Conservation (phyloP, 2,113 vertebrate species). For the Thermophis baileyi region DNA sequence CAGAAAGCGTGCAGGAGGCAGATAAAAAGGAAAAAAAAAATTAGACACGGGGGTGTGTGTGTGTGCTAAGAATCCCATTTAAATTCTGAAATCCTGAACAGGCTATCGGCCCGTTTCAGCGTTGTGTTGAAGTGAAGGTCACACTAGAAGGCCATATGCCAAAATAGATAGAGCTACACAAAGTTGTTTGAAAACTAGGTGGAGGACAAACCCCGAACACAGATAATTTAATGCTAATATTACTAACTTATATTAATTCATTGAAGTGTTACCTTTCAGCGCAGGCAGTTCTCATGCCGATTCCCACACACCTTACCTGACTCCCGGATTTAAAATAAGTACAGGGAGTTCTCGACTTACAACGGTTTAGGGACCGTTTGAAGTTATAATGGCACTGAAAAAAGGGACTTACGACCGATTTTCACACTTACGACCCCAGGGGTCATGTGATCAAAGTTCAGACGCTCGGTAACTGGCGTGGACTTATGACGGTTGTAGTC, state of each 20-base stretch:
- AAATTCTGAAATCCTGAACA: background rate
- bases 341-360: no score
- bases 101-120: background rate
- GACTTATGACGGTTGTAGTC: no score
- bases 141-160: background rate
- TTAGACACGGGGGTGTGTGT: background rate
- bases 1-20: background rate
- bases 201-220: background rate
- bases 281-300: background rate
- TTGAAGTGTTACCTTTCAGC: background rate
- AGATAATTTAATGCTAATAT: background rate
- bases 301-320: background rate
- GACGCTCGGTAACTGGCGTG: accelerated
- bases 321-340: background rate
- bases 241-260: background rate
- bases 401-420: no score
- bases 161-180: background rate
- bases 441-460: no score
- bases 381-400: no score
- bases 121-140: background rate
- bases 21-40: background rate
- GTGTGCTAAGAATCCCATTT: background rate
- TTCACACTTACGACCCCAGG: no score
- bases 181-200: background rate
- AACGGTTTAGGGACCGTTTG: no score